Conservation (phyloP, 92 coral and sea anemone species). For the Umimayanthus kanabou region DNA sequence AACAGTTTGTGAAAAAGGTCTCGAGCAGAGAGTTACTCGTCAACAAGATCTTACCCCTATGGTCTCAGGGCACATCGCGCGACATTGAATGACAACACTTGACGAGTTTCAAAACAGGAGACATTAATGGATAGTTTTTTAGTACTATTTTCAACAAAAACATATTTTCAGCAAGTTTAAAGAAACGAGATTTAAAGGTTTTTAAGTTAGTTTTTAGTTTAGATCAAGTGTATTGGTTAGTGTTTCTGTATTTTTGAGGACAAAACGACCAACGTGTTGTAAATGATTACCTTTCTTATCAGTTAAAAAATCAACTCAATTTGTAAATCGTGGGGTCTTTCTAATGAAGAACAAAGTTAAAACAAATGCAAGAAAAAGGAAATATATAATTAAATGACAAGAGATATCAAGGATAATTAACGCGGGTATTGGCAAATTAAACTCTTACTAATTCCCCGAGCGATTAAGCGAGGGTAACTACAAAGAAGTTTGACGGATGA, state of each 20-base stretch:
- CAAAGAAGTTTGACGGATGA: too few relatives aligned
- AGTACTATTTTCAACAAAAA: not conserved
- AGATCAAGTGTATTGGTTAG: too few relatives aligned
- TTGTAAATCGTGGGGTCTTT: not conserved
- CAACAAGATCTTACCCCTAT: conserved; percentile 8
- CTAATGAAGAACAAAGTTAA: not conserved
- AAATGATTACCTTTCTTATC: too few relatives aligned
- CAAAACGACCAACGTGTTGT: not conserved
- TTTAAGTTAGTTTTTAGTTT: not conserved
- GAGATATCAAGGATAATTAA: too few relatives aligned
- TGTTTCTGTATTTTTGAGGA: not conserved
- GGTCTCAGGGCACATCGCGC: not conserved
- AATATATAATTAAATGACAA: too few relatives aligned
- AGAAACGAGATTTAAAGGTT: not conserved
- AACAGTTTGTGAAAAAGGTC: conserved; percentile 32
- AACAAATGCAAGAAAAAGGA: too few relatives aligned
- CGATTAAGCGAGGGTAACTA: too few relatives aligned
- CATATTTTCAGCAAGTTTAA: too few relatives aligned
- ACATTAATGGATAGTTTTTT: not conserved
- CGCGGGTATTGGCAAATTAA: too few relatives aligned
- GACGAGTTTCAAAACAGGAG: not conserved
- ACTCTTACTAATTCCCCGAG: too few relatives aligned
- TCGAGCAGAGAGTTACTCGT: conserved; percentile 16
- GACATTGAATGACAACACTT: conserved; percentile 1
- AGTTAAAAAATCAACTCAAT: not conserved